phyloP scores from a whole-genome alignment of 2,888 invertebrate genomes.

The Ischnura elegans region DNA sequence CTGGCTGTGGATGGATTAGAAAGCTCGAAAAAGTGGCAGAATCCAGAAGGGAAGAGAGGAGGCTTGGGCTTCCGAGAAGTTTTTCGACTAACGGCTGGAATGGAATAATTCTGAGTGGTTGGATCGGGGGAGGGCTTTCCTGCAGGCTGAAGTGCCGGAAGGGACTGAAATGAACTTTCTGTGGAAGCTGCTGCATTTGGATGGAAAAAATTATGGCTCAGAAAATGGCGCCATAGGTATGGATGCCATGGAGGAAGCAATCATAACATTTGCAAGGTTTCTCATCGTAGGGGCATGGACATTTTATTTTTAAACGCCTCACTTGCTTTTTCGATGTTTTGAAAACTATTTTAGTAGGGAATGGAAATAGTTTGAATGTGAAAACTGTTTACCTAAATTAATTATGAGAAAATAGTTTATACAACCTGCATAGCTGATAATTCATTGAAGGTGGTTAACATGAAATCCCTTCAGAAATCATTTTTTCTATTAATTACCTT shows the following conservation, averaged over 20 bases:
- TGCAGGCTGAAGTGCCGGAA: background rate
- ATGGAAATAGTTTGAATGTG: background rate
- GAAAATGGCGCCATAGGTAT: background rate
- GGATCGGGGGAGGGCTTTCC: background rate
- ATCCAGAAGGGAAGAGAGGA: background rate
- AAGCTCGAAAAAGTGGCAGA: background rate
- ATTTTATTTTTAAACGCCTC: too few relatives aligned
- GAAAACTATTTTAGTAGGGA: background rate
- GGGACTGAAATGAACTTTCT: background rate
- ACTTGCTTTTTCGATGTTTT: background rate
- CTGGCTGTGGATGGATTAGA: background rate
- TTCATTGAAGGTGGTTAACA: too few relatives aligned
- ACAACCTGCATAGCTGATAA: too few relatives aligned
- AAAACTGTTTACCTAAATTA: too few relatives aligned
- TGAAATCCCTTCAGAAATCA: too few relatives aligned
- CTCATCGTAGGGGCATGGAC: too few relatives aligned
- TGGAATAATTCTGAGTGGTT: constrained; percentile 20
- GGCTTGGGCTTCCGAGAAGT: constrained; percentile 10
- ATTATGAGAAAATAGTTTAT: too few relatives aligned
- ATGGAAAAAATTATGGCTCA: background rate
- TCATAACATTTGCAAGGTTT: too few relatives aligned
- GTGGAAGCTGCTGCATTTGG: background rate
- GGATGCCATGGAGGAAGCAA: background rate
- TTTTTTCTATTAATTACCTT: too few relatives aligned
- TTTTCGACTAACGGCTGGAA: background rate